Evolutionary conservation across 2,113 vertebrate species (phyloP).

Genomic region (Corvus hawaiiensis): DNA sequence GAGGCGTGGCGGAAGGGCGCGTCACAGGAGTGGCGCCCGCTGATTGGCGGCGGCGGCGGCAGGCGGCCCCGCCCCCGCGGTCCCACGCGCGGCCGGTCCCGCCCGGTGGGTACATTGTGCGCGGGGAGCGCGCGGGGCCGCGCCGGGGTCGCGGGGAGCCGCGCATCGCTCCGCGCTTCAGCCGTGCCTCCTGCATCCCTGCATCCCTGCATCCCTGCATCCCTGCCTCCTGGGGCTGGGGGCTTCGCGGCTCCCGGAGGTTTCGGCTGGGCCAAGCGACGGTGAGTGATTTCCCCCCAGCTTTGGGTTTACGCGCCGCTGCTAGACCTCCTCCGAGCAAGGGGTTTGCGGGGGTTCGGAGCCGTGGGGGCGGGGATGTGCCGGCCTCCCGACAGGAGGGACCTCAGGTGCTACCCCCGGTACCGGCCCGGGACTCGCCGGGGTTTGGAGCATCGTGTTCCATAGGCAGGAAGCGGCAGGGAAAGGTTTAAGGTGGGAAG

Average conservation of each 20-base stretch:
- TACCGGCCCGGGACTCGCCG: background rate
- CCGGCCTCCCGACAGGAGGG: background rate
- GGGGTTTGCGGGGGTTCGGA: background rate
- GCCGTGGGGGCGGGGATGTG: background rate
- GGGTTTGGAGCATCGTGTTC: background rate
- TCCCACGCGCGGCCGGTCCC: conserved; percentile 54
- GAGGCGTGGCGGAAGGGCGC: background rate
- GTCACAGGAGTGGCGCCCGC: background rate
- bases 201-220: background rate
- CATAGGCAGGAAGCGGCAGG: background rate
- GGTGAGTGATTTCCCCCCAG: background rate
- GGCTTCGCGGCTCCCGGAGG: background rate
- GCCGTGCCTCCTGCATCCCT: background rate
- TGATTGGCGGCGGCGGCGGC: conserved; percentile 6
- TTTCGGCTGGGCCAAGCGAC: background rate
- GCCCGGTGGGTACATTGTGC: background rate
- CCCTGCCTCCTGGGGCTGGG: background rate
- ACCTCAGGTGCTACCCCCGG: background rate
- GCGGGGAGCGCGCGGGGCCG: background rate
- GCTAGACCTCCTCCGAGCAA: background rate
- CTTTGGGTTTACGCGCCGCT: background rate
- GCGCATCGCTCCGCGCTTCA: background rate
- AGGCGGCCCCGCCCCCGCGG: background rate
- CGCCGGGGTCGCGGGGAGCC: background rate
- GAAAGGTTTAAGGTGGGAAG: background rate